Percentiles rank a stretch among this genome's conserved stretches.
Conservation (phyloP, 2,113 vertebrate genomes). For the Gavia stellata region DNA sequence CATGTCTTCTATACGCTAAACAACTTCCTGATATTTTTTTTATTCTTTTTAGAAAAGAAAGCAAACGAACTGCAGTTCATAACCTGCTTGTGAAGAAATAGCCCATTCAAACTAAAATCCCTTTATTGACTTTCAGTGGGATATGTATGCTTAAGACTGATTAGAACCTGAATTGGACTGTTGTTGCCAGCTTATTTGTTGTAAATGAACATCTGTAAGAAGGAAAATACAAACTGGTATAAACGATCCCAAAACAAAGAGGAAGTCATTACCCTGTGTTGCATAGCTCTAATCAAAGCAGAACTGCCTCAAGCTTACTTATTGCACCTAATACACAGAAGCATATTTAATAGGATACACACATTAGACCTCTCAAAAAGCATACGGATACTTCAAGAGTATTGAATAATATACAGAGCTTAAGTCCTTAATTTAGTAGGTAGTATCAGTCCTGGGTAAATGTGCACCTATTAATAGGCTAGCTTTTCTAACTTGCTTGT, state of each 20-base stretch:
- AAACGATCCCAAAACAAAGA: background rate
- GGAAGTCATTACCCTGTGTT: background rate
- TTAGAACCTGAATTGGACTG: background rate
- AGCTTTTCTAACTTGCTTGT: background rate
- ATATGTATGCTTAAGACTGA: background rate
- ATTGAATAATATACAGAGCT: background rate
- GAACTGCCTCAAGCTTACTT: background rate
- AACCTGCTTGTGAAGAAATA: background rate
- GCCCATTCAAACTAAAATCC: background rate
- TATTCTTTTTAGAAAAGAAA: background rate
- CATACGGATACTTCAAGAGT: background rate
- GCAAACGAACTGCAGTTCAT: background rate
- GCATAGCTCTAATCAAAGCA: background rate
- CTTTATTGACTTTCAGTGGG: background rate
- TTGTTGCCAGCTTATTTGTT: background rate
- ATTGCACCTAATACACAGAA: background rate
- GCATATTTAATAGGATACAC: background rate
- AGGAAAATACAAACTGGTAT: background rate
- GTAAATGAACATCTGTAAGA: background rate
- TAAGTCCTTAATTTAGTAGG: slow-evolving; percentile 30
- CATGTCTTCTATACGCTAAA: background rate
- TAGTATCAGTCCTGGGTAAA: background rate
- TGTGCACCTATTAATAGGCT: slow-evolving; percentile 23
- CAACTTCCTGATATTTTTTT: background rate
- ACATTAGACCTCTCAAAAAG: background rate